Percentiles rank a stretch among this genome's conserved stretches.
phyloP scores from a whole-genome alignment of 2,888 invertebrate species.

The Nasonovia ribisnigri region DNA sequence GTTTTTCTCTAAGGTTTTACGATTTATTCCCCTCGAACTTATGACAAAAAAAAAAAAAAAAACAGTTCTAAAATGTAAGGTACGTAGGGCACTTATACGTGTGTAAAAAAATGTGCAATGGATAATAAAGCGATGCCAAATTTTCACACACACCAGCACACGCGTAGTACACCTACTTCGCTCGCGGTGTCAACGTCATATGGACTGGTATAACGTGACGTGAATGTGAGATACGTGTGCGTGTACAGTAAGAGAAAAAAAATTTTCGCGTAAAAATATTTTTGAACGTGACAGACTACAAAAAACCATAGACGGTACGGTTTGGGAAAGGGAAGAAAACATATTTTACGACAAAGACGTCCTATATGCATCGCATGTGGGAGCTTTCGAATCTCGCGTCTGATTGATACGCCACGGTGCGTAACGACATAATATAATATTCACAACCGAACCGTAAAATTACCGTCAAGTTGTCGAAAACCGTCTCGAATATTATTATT shows the following conservation, averaged over 20 bases:
- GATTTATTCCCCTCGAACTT: background rate
- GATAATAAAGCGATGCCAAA: slow-evolving; percentile 13
- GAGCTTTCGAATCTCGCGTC: background rate
- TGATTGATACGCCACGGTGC: background rate
- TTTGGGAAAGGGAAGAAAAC: background rate
- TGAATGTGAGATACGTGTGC: background rate
- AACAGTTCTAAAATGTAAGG: background rate
- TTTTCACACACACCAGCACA: background rate
- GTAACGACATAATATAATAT: background rate
- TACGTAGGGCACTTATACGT: background rate
- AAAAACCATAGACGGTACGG: background rate
- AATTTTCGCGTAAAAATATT: background rate
- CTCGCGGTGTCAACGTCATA: background rate
- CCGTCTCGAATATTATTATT: background rate
- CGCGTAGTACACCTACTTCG: background rate
- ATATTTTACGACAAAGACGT: background rate
- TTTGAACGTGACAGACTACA: slow-evolving; percentile 32
- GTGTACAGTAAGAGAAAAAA: background rate
- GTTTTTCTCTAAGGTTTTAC: background rate
- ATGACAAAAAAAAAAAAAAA: no score
- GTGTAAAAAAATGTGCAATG: background rate
- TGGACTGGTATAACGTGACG: slow-evolving; percentile 35
- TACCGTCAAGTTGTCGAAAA: slow-evolving; percentile 36
- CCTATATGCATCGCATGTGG: background rate
- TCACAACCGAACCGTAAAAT: slow-evolving; percentile 15